Evolutionary conservation across 2,113 vertebrate genomes (phyloP), one percentile per base, ranked within the genome.

Genomic region (Plectropomus leopardus): DNA sequence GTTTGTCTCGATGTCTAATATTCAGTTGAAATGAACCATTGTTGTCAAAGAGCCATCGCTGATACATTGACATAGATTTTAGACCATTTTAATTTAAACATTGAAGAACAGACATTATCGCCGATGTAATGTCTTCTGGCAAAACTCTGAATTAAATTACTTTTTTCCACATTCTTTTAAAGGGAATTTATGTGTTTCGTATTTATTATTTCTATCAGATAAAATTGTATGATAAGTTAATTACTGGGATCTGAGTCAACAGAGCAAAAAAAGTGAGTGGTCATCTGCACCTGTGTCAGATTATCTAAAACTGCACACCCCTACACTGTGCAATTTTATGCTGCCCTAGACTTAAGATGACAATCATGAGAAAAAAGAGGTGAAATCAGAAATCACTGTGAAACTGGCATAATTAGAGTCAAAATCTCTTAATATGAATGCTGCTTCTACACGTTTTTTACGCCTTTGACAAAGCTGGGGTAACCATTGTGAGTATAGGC

Each of bases 1-100:
- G n/a, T 93, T 88, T 88, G 55, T 86, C 74, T 87, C 86, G 75
- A n/a, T 71, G 72, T 78, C 66, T 88, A 88, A 89, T 87, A 54
- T 60, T 75, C 66, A 69, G 57, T 60, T 80, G 63, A 89, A 92
- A 84, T 81, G 75, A 80, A 78, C 75, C 81, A 80, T 85, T 92
- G 82, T 87, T 86, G 78, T 68, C 42, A 19, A 16, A 75, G 57
- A 75, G 67, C 14, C 58, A 72, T 50, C 23, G 21, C 4, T 0
- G 2, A 74, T 74, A 71, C 26, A 28, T 13, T 61, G 24, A 40
- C 11, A 1, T 17, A 1, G 44, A 0, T 2, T 19, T 83, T 26
- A 67, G 4, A 30, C 66, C 32, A 14, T 42, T 76, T 85, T 51
- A 34, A 66, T 30, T 42, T 47, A 64, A 61, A 55, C 23, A 64